phyloP scores from a whole-genome alignment of 30 jellyfish, hydroid and myxozoan species.

The Catostylus mosaicus region DNA sequence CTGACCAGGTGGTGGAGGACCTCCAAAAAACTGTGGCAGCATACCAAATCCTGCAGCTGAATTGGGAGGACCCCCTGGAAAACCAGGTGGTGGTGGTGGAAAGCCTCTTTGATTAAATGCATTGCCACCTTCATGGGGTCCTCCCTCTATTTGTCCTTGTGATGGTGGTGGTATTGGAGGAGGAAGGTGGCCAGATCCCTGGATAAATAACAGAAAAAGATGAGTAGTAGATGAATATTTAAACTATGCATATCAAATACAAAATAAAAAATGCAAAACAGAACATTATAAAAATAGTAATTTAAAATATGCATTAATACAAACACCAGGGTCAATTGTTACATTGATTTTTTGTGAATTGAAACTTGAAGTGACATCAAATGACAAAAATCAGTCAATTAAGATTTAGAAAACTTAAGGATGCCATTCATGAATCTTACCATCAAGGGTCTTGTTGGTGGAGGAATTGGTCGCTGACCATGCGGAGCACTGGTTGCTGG shows the following conservation, averaged over 20 bases:
- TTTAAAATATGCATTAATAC: no score
- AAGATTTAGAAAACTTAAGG: neutral
- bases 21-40: conserved; percentile 47
- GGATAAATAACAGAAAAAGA: neutral
- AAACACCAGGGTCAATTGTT: no score
- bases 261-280: no score
- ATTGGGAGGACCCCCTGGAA: conserved; percentile 32
- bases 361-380: no score
- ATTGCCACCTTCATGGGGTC: conserved; percentile 2
- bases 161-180: conserved; percentile 70
- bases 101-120: conserved; percentile 41
- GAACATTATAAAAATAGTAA: no score
- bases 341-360: no score
- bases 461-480: conserved; percentile 46
- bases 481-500: conserved; percentile 57
- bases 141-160: conserved; percentile 34
- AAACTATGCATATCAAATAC: no score
- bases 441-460: conserved; percentile 66
- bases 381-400: neutral
- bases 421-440: neutral
- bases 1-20: conserved; percentile 42
- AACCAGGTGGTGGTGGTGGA: conserved; percentile 50
- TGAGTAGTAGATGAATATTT: neutral
- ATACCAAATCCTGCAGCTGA: conserved; percentile 31
- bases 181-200: conserved; percentile 56